Conservation (phyloP, 2,797 vertebrate genomes). For the Oryzias dopingdopingensis region DNA sequence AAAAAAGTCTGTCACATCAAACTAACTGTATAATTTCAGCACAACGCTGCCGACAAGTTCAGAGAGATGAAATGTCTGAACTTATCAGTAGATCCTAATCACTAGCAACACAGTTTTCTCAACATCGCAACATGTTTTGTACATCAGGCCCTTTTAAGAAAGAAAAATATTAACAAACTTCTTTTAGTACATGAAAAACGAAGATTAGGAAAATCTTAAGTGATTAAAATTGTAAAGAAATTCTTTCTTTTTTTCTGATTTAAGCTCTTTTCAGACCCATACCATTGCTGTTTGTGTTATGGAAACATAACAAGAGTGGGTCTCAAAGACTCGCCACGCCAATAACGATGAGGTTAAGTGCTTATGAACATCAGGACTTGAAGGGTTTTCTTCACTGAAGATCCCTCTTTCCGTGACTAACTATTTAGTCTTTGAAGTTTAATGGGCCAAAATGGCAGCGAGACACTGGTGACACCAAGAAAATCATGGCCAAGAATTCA, state of each 20-base stretch:
- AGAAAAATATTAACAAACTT: slow-evolving; percentile 13
- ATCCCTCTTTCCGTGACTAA: slow-evolving; percentile 42
- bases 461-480: slow-evolving; percentile 40
- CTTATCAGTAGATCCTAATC: slow-evolving; percentile 55
- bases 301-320: slow-evolving; percentile 16
- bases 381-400: slow-evolving; percentile 59
- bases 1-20: slow-evolving; percentile 43
- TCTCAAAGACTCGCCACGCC: slow-evolving; percentile 42
- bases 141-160: slow-evolving; percentile 2
- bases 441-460: slow-evolving; percentile 53
- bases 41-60: slow-evolving; percentile 42
- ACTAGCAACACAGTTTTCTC: slow-evolving; percentile 31
- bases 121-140: slow-evolving; percentile 21
- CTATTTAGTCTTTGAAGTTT: slow-evolving; percentile 64
- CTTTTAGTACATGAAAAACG: not conserved
- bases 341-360: slow-evolving; percentile 57
- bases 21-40: slow-evolving; percentile 40
- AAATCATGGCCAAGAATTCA: slow-evolving; percentile 46
- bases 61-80: slow-evolving; percentile 54
- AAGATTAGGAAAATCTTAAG: too few species aligned
- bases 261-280: slow-evolving; percentile 14
- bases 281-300: not conserved
- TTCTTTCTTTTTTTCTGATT: too few species aligned
- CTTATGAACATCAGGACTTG: slow-evolving; percentile 47
- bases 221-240: too few species aligned